Evolutionary conservation across 2,113 vertebrate genomes (phyloP).

Genomic region (Cyrtonyx montezumae): DNA sequence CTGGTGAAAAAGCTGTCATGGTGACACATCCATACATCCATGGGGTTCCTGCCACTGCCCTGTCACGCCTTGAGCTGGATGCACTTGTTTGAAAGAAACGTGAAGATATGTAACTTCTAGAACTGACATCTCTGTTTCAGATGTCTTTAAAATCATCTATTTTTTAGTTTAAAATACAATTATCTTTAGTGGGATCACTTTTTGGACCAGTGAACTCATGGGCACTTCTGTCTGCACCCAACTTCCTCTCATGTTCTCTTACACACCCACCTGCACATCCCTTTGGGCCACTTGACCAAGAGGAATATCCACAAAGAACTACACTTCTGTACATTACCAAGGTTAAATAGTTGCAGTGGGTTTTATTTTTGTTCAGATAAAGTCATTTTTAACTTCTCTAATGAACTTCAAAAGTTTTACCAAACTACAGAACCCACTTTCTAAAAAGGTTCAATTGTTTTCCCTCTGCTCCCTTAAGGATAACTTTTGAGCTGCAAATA

Average conservation of each 20-base stretch:
- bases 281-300: neutral
- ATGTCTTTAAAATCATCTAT: neutral
- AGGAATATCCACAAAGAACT: neutral
- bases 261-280: neutral
- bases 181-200: neutral
- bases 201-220: neutral
- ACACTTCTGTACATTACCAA: neutral
- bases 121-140: neutral
- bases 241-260: accelerated
- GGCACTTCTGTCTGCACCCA: neutral
- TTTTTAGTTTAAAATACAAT: neutral
- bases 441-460: neutral
- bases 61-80: neutral
- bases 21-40: too few species aligned
- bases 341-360: neutral
- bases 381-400: neutral
- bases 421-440: neutral
- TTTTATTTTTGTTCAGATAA: neutral
- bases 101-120: neutral
- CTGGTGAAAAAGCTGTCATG: neutral
- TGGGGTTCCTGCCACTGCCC: neutral
- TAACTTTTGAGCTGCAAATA: neutral
- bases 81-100: too few species aligned
- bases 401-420: neutral
- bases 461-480: neutral